Percentiles rank a stretch among this genome's conserved stretches.
phyloP scores from a whole-genome alignment of 2,113 vertebrate species.

The Anthoscopus minutus region DNA sequence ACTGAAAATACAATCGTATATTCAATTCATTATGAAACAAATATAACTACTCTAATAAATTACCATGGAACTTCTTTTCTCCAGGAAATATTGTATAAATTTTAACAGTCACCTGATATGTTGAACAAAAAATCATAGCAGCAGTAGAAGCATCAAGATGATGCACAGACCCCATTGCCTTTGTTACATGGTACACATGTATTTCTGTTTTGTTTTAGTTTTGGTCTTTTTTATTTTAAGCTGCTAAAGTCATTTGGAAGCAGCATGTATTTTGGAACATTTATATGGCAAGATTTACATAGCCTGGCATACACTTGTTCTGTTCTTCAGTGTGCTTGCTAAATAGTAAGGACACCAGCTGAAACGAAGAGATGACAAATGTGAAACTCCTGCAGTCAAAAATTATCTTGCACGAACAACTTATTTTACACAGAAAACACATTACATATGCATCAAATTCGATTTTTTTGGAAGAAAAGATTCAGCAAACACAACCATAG shows the following conservation, averaged over 20 bases:
- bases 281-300: neutral
- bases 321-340: neutral
- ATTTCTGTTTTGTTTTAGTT: neutral
- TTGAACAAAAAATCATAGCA: neutral
- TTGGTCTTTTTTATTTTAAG: neutral
- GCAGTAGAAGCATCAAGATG: neutral
- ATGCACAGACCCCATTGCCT: neutral
- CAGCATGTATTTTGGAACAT: neutral
- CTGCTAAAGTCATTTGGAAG: neutral
- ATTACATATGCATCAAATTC: neutral
- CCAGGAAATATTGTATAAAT: neutral
- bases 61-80: neutral
- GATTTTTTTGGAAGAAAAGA: neutral
- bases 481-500: neutral
- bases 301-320: neutral
- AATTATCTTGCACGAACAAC: neutral
- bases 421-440: neutral
- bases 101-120: neutral
- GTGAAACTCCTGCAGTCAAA: neutral
- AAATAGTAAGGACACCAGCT: neutral
- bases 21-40: neutral
- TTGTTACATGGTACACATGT: neutral
- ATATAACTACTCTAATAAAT: neutral
- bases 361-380: neutral
- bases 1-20: conserved; percentile 4